phyloP scores from a whole-genome alignment of 2,113 vertebrate genomes.

The Patagioenas fasciata region DNA sequence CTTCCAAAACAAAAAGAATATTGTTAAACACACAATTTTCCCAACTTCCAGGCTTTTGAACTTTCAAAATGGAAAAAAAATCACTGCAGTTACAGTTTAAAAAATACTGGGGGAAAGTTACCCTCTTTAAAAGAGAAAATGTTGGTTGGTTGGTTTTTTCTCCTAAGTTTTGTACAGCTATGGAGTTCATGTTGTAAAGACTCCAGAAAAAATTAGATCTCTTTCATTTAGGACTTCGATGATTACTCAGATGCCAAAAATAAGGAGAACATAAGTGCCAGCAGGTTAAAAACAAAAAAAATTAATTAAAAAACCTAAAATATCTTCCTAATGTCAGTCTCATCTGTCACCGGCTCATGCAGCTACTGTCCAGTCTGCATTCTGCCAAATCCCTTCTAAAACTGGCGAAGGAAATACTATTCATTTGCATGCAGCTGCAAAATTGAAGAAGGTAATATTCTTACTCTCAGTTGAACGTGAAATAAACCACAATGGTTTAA shows the following conservation, averaged over 20 bases:
- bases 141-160: neutral
- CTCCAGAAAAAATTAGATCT: neutral
- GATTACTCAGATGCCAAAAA: neutral
- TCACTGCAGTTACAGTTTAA: neutral
- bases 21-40: neutral
- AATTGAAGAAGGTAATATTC: constrained; percentile 26
- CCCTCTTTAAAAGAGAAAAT: neutral
- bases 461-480: constrained; percentile 6
- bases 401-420: neutral
- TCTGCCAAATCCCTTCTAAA: neutral
- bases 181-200: neutral
- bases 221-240: neutral
- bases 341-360: neutral
- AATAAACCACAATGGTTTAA: neutral
- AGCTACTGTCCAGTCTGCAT: neutral
- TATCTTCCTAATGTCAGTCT: neutral
- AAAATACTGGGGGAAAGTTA: neutral
- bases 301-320: neutral
- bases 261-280: neutral
- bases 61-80: neutral
- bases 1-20: neutral
- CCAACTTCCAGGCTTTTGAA: neutral
- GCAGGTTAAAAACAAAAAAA: neutral
- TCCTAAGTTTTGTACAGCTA: neutral
- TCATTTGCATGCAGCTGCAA: constrained; percentile 32